Percentiles rank a stretch among this genome's conserved stretches.
phyloP scores from a whole-genome alignment of 2,797 vertebrate species.

The Apogon talboti region DNA sequence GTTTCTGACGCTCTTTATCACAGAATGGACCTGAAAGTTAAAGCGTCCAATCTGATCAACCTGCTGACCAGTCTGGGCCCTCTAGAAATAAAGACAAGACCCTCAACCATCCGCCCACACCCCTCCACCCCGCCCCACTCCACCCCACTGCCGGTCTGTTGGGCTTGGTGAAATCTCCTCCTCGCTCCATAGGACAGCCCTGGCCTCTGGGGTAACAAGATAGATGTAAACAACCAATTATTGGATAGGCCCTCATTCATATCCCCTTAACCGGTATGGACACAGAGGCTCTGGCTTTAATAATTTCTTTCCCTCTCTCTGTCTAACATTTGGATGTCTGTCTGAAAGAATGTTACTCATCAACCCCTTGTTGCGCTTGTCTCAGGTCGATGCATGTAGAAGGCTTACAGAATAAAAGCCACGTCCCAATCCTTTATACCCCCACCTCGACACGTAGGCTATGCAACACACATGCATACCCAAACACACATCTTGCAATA shows the following conservation, averaged over 20 bases:
- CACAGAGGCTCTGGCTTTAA: slow-evolving; percentile 76
- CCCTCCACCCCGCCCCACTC: slow-evolving; percentile 11
- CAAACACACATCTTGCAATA: slow-evolving; percentile 91
- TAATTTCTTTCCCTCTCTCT: slow-evolving; percentile 55
- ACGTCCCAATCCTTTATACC: slow-evolving; percentile 23
- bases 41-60: slow-evolving; percentile 66
- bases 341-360: slow-evolving; percentile 80
- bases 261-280: slow-evolving; percentile 69
- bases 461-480: slow-evolving; percentile 37
- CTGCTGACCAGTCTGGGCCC: slow-evolving; percentile 48
- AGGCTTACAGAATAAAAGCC: slow-evolving; percentile 59
- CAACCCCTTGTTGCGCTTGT: slow-evolving; percentile 71
- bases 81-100: slow-evolving; percentile 57
- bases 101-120: slow-evolving; percentile 20
- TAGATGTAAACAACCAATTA: slow-evolving; percentile 83
- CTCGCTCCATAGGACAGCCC: slow-evolving; percentile 51
- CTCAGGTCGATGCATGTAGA: slow-evolving; percentile 58
- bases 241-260: slow-evolving; percentile 75
- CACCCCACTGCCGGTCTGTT: slow-evolving; percentile 49
- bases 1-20: slow-evolving; percentile 15
- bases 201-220: slow-evolving; percentile 75
- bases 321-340: slow-evolving; percentile 58
- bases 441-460: slow-evolving; percentile 18
- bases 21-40: slow-evolving; percentile 42
- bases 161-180: slow-evolving; percentile 66